Evolutionary conservation across 2,888 invertebrate species (phyloP), one percentile per base, ranked within the genome.

Genomic region (Rhamphomyia laevipes): DNA sequence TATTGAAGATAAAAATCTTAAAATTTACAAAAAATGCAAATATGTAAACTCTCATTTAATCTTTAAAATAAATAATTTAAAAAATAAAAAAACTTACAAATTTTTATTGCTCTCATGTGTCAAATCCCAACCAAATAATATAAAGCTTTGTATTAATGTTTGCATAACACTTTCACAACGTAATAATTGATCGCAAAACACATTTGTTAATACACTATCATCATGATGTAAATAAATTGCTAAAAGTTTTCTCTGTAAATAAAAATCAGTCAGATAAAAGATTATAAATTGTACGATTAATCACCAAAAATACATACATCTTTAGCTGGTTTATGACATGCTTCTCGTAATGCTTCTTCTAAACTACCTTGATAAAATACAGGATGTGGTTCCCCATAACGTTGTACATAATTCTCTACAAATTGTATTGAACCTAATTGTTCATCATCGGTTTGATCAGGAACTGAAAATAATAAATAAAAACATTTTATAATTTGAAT

Each of bases 151-250:
- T 49, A 86, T 82, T 43, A 99, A 77, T 52, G 89, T 87, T 65
- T 91, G 86, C 61, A 93, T 81, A 46, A 96, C 86, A 16, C 88
- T 86, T 64, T 94, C 93, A 61, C 86, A 86, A 67, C 94, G 93
- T 57, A 97, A 75, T 52, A 94, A 77, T 68, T 93, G 91, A 49
- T 93, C 91, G 73, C 96, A 95, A 77, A 97, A 99, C 56, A 97
- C 95, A 72, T 99, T 95, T 35, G 93, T 84, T 58, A 94, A 75
- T 50, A 97, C 92, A 59, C 95, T 94, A 56, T 82, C 82, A 70
- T 97, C 97, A 70, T 97, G 93, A 70, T 99, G 97, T 27, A 99
- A 77, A 74, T 99, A 99, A 52, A 99, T 80, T 17, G 92, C 95
- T 57, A 99, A 74, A 51, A 95, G 78, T 73, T 91, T 91, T 57